Conservation (phyloP, 2,888 invertebrate genomes). For the Microplitis manilae region DNA sequence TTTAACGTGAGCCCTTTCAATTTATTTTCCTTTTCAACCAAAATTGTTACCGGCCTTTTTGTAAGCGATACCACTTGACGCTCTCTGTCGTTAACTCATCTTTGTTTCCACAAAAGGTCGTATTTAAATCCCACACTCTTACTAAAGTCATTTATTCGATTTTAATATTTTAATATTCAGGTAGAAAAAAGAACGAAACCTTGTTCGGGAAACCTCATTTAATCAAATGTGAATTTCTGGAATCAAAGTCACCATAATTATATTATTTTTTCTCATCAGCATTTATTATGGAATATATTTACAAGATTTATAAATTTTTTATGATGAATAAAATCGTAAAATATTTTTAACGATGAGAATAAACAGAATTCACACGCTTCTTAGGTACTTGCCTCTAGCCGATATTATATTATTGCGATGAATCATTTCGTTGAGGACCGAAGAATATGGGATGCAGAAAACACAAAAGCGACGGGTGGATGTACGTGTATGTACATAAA, state of each 20-base stretch:
- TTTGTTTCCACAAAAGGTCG: not conserved
- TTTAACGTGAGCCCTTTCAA: not conserved
- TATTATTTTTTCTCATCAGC: not conserved
- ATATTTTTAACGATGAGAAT: not conserved
- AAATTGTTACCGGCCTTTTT: not conserved
- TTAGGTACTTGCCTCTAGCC: not conserved
- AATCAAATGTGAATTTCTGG: not conserved
- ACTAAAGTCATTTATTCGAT: not conserved
- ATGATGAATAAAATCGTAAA: not conserved
- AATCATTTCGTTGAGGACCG: conserved; percentile 10
- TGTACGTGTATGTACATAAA: conserved; percentile 22
- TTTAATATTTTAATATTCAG: not conserved
- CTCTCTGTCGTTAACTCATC: not conserved
- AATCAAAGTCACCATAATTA: not conserved
- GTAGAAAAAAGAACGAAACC: not conserved
- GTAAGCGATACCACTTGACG: conserved; percentile 2
- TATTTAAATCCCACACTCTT: not conserved
- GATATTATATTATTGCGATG: not conserved
- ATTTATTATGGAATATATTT: not conserved
- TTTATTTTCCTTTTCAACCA: not conserved
- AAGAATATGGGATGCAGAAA: conserved; percentile 11
- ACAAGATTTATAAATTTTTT: not conserved
- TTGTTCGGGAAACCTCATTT: not conserved
- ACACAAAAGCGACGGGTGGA: conserved; percentile 1
- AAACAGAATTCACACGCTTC: conserved; percentile 14